Conservation (phyloP, 2,888 invertebrate species). For the Lissonota sp. region DNA sequence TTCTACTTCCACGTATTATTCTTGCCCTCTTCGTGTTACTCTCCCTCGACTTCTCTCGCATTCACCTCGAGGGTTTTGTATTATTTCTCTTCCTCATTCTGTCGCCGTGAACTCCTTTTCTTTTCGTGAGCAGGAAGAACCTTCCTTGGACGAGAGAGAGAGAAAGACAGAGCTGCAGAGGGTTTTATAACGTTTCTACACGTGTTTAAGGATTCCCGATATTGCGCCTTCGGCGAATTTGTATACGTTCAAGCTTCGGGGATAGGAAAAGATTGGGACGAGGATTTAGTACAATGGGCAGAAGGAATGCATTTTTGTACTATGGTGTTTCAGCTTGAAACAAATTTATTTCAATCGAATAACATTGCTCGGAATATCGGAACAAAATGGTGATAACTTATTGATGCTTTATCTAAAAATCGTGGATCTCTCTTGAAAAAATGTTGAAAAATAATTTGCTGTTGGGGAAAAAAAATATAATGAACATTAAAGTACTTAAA, state of each 20-base stretch:
- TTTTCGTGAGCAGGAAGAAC: slow-evolving; percentile 31
- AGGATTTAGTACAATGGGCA: too few species aligned
- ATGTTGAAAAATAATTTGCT: background rate
- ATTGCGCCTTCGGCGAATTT: slow-evolving; percentile 49
- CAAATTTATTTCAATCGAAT: too few species aligned
- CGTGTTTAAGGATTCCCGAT: slow-evolving; percentile 43
- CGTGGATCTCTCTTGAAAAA: too few species aligned
- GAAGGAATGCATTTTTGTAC: too few species aligned
- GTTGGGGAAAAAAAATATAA: background rate
- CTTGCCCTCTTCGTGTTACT: slow-evolving; percentile 51
- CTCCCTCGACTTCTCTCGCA: slow-evolving; percentile 58
- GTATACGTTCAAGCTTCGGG: slow-evolving; percentile 10
- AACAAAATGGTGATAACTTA: too few species aligned
- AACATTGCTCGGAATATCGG: too few species aligned
- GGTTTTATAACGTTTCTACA: slow-evolving; percentile 16
- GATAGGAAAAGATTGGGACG: background rate
- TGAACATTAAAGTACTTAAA: background rate
- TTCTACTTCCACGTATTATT: slow-evolving; percentile 56
- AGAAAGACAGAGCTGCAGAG: background rate
- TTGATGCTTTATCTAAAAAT: too few species aligned
- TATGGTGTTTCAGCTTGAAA: too few species aligned
- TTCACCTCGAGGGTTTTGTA: background rate
- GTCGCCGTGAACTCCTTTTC: slow-evolving; percentile 44
- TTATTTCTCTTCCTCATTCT: slow-evolving; percentile 48
- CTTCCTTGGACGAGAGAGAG: background rate